A percentile compares a stretch with the other conserved stretches of the same genome.
Conservation (phyloP, 2,113 vertebrate genomes). For the Halcyon senegalensis region DNA sequence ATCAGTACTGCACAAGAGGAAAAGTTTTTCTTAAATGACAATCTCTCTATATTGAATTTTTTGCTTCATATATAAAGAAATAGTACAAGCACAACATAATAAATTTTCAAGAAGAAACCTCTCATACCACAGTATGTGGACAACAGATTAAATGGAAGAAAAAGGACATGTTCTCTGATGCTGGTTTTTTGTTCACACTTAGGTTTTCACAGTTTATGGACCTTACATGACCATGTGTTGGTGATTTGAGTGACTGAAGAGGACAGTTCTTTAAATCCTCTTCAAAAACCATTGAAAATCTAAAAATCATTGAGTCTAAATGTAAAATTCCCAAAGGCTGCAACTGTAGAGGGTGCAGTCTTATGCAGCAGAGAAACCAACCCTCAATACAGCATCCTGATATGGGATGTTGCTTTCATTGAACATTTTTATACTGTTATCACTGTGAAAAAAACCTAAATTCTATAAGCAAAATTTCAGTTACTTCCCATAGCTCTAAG, state of each 20-base stretch:
- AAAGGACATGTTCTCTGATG: neutral
- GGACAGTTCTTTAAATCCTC: neutral
- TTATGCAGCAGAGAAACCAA: neutral
- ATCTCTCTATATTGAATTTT: neutral
- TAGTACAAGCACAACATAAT: neutral
- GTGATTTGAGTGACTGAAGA: neutral
- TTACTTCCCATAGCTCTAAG: neutral
- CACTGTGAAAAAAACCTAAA: neutral
- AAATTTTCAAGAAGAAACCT: neutral
- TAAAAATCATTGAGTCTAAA: neutral
- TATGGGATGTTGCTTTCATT: neutral
- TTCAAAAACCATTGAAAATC: neutral
- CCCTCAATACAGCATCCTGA: neutral
- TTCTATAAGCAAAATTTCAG: neutral
- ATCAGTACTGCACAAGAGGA: neutral
- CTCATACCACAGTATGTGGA: neutral
- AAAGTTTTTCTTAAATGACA: neutral
- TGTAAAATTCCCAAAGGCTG: neutral
- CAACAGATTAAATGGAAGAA: neutral
- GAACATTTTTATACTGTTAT: neutral
- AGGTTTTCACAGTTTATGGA: neutral
- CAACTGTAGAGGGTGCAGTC: neutral
- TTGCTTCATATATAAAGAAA: neutral
- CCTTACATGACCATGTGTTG: neutral
- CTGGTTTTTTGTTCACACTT: neutral